phyloP scores from a whole-genome alignment of 2,888 invertebrate species.

The Lysandra coridon region DNA sequence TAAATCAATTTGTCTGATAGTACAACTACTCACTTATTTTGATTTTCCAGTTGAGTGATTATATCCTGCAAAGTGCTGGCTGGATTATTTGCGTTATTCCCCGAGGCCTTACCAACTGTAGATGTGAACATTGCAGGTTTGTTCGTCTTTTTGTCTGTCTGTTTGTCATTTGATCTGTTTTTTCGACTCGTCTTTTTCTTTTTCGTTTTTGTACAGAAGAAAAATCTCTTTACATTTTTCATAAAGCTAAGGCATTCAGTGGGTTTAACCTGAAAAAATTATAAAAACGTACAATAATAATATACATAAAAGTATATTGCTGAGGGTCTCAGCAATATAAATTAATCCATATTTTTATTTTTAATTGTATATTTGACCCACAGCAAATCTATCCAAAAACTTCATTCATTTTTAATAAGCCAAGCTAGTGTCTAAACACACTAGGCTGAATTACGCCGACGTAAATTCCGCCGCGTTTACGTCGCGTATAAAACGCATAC shows the following conservation, averaged over 20 bases:
- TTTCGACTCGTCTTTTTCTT: constrained; percentile 56
- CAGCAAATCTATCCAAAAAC: no score
- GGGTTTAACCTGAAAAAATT: constrained; percentile 59
- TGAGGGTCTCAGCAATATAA: no score
- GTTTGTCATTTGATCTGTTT: constrained; percentile 27
- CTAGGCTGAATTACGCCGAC: no score
- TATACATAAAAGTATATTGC: no score
- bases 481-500: no score
- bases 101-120: constrained; percentile 72
- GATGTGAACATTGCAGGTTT: constrained; percentile 67
- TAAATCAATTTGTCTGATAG: no score
- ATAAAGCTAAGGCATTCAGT: constrained; percentile 70
- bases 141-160: constrained; percentile 48
- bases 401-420: no score
- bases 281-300: background rate
- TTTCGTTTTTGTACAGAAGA: constrained; percentile 72
- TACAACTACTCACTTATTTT: constrained; percentile 73
- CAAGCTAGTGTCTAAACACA: no score
- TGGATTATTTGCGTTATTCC: constrained; percentile 72
- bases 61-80: constrained; percentile 84
- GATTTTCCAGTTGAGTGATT: constrained; percentile 85
- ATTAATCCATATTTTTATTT: no score
- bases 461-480: no score
- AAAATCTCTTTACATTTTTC: constrained; percentile 67
- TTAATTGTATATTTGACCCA: no score